Conservation (phyloP, 2,113 vertebrate genomes). For the Ochotona curzoniae region DNA sequence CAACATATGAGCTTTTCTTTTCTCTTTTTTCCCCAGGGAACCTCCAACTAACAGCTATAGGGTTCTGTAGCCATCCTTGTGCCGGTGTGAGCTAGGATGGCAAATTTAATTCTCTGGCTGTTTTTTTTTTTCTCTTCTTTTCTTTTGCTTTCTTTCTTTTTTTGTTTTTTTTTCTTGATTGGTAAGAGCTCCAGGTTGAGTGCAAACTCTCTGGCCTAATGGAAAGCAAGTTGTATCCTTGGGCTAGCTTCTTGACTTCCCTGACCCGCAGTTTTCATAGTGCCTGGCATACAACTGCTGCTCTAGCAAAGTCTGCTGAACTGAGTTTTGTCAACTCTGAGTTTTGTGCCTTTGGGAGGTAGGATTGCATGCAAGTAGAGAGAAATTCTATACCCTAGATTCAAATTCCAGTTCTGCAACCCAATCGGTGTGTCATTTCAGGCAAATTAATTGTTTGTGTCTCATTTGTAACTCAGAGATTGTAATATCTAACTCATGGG, state of each 20-base stretch:
- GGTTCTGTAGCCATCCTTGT: neutral
- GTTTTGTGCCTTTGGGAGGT: neutral
- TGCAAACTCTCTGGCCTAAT: neutral
- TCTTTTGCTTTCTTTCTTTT: too few species aligned
- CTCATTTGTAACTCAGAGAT: neutral
- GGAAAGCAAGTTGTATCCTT: neutral
- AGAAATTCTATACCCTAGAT: neutral
- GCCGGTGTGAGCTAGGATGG: neutral
- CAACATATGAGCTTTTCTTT: neutral
- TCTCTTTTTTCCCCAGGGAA: neutral
- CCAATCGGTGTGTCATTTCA: neutral
- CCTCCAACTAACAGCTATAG: neutral
- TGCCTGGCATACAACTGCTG: neutral
- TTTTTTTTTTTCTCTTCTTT: too few species aligned
- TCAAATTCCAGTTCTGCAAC: neutral
- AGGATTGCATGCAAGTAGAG: neutral
- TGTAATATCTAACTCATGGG: neutral
- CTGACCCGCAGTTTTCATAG: neutral
- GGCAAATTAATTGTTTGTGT: conserved; percentile 6
- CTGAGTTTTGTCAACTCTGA: neutral
- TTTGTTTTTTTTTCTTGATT: neutral
- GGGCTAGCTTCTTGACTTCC: neutral
- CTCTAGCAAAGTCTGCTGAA: neutral
- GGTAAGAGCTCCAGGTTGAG: neutral
- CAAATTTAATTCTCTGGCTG: neutral